These are phyloP conservation scores for Oncorhynchus keta DNA, from an alignment of 2,113 vertebrate species.

Conservation along the genomic window DNA sequence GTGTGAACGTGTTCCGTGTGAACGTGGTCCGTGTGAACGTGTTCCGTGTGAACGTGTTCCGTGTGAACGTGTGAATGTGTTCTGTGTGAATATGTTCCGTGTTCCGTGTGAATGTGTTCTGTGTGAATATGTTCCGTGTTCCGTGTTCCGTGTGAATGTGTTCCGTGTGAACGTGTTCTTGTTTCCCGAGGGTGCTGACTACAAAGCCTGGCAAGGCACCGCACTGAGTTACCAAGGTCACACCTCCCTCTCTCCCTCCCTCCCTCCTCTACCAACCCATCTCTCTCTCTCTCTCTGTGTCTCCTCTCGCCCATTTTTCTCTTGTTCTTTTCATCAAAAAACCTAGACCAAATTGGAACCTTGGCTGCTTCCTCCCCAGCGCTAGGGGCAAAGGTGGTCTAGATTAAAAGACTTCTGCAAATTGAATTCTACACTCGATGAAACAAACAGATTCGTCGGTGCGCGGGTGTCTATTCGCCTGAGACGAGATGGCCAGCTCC, in stretches of 20 bases:
- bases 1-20: constrained; percentile 8
- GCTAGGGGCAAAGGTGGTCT: constrained; percentile 77
- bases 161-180: constrained; percentile 18
- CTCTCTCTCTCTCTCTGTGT: neutral
- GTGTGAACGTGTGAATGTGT: no score
- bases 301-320: constrained; percentile 22
- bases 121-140: constrained; percentile 3
- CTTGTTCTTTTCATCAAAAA: constrained; percentile 48
- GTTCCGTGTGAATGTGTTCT: constrained; percentile 18
- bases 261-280: constrained; percentile 21
- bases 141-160: constrained; percentile 8
- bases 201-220: constrained; percentile 21
- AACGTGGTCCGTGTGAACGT: constrained; percentile 15
- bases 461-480: constrained; percentile 64
- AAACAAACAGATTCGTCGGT: constrained; percentile 73
- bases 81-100: no score
- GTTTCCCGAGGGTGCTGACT: constrained; percentile 38
- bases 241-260: neutral
- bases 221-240: constrained; percentile 29
- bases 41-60: constrained; percentile 22
- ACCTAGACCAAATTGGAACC: constrained; percentile 43
- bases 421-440: constrained; percentile 79
- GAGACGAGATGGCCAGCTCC: constrained; percentile 72
- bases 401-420: constrained; percentile 72
- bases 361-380: constrained; percentile 49